These are phyloP conservation scores for Tribolium madens DNA, from an alignment of 1,140 invertebrate species.

Conservation along the genomic window DNA sequence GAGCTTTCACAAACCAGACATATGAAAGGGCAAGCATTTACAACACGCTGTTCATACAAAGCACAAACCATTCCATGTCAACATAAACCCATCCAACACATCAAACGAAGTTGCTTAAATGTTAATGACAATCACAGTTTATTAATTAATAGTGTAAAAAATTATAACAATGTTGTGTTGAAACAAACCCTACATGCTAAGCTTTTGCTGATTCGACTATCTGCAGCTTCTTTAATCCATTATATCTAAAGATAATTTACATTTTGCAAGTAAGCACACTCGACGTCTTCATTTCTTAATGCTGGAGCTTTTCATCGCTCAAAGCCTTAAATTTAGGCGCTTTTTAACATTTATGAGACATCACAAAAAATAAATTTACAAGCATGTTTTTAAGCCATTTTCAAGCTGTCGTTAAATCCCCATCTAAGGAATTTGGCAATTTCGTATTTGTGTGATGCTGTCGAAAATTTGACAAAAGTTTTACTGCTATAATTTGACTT, in stretches of 20 bases:
- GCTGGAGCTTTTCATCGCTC: not conserved
- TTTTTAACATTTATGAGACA: not conserved
- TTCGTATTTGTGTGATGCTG: too few species aligned
- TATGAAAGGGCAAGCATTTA: not conserved
- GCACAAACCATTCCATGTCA: not conserved
- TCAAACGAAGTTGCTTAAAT: constrained; percentile 5
- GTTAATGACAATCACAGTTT: constrained; percentile 8
- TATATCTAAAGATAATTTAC: constrained; percentile 32
- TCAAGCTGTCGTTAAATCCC: too few species aligned
- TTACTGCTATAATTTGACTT: too few species aligned
- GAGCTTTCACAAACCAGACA: not conserved
- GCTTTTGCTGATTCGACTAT: constrained; percentile 16
- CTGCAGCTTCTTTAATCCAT: constrained; percentile 17
- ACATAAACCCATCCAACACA: not conserved
- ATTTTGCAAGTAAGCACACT: constrained; percentile 26
- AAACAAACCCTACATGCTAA: not conserved
- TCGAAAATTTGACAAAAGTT: too few species aligned
- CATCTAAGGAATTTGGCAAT: too few species aligned
- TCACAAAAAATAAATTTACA: not conserved
- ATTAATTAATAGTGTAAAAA: constrained; percentile 12
- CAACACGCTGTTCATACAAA: not conserved
- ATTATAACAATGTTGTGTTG: not conserved
- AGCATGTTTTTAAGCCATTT: too few species aligned
- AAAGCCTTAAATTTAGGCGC: too few species aligned
- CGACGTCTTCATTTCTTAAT: constrained; percentile 9